phyloP scores from a whole-genome alignment of 2,888 invertebrate genomes.

The Zaprionus bogoriensis region DNA sequence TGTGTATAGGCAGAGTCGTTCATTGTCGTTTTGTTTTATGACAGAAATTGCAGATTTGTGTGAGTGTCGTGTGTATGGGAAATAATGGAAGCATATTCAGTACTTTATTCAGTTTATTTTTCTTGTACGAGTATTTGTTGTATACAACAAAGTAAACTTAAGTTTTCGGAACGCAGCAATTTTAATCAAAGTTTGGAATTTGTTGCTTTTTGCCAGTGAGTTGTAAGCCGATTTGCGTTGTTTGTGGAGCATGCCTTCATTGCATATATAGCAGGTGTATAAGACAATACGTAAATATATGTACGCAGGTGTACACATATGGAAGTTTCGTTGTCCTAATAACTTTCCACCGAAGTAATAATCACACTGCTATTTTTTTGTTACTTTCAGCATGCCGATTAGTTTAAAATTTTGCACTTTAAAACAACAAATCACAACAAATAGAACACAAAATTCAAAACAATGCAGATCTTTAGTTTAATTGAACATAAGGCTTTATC shows the following conservation, averaged over 20 bases:
- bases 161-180: slow-evolving; percentile 66
- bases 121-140: slow-evolving; percentile 46
- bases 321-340: neutral
- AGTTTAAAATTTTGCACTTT: slow-evolving; percentile 47
- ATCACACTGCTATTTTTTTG: slow-evolving; percentile 4
- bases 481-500: slow-evolving; percentile 17
- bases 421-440: slow-evolving; percentile 37
- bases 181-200: slow-evolving; percentile 28
- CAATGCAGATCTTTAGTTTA: slow-evolving; percentile 33
- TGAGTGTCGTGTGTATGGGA: slow-evolving; percentile 62
- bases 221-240: slow-evolving; percentile 43
- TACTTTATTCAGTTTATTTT: slow-evolving; percentile 71
- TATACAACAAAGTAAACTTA: slow-evolving; percentile 69
- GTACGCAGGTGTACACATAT: neutral
- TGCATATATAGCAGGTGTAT: slow-evolving; percentile 24
- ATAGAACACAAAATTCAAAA: slow-evolving; percentile 43
- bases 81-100: slow-evolving; percentile 81
- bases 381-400: slow-evolving; percentile 55
- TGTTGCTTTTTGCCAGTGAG: slow-evolving; percentile 25
- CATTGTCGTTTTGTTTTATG: slow-evolving; percentile 34
- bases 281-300: slow-evolving; percentile 16
- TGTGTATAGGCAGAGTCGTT: slow-evolving; percentile 53
- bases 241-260: slow-evolving; percentile 43
- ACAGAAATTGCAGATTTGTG: slow-evolving; percentile 48
- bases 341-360: neutral